These are phyloP conservation scores for Uropsilus gracilis DNA, from an alignment of 2,113 vertebrate genomes.

Conservation along the genomic window DNA sequence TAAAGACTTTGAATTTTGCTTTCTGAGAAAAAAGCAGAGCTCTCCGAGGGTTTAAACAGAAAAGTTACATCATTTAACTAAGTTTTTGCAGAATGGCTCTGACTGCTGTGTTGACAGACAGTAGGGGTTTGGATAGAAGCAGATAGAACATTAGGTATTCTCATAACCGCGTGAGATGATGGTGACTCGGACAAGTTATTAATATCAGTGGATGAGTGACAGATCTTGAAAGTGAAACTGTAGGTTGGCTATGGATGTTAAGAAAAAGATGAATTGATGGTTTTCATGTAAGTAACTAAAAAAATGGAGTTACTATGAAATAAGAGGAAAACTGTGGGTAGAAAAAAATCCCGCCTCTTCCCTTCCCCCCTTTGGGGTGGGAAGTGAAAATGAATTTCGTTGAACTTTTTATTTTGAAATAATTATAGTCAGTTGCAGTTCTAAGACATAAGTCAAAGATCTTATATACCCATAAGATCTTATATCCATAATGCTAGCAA, in stretches of 20 bases:
- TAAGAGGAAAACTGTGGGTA: not conserved
- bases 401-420: slow-evolving; percentile 17
- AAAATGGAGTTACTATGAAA: not conserved
- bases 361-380: not conserved
- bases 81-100: not conserved
- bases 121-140: not conserved
- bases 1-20: not conserved
- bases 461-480: not conserved
- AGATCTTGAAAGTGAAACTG: not conserved
- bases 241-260: not conserved
- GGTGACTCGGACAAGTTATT: not conserved
- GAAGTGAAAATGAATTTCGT: not conserved
- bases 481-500: not conserved
- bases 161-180: not conserved
- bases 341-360: not conserved
- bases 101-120: not conserved
- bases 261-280: not conserved
- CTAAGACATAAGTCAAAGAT: not conserved
- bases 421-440: slow-evolving; percentile 28
- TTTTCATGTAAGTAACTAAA: not conserved
- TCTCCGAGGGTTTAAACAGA: not conserved
- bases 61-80: not conserved
- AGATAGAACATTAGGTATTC: not conserved
- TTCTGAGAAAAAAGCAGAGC: not conserved
- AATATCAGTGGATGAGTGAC: not conserved